Evolutionary conservation across 2,113 vertebrate species (phyloP).

Genomic region (Catagonus wagneri): DNA sequence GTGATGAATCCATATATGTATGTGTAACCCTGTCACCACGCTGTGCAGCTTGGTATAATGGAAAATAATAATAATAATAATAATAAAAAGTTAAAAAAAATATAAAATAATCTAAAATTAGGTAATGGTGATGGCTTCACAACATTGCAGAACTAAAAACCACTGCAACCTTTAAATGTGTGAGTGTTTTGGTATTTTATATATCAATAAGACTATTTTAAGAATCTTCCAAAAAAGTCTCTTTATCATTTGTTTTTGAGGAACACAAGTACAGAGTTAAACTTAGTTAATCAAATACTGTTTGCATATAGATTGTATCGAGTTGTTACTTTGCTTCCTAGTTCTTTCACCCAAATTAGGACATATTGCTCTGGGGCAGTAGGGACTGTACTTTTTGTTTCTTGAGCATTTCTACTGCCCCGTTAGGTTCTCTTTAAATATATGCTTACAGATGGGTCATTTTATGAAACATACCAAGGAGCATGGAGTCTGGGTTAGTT

Average conservation of each 20-base stretch:
- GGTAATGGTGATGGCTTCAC: neutral
- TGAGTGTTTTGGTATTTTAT: neutral
- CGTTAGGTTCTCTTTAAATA: neutral
- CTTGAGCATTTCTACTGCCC: neutral
- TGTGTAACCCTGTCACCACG: no score
- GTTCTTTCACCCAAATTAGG: neutral
- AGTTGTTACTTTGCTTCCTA: neutral
- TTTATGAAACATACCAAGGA: neutral
- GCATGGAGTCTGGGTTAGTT: neutral
- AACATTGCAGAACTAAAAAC: neutral
- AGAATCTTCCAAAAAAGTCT: neutral
- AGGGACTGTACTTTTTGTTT: neutral
- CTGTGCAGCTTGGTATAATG: no score
- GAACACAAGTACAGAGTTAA: neutral
- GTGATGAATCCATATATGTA: no score
- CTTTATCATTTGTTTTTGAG: neutral
- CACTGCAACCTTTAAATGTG: neutral
- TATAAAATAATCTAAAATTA: neutral
- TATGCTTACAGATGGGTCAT: neutral
- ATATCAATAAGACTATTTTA: neutral
- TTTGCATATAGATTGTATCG: neutral
- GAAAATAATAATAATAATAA: no score
- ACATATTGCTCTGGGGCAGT: fast-evolving
- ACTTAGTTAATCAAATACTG: neutral
- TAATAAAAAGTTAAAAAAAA: no score